Evolutionary conservation across 2,888 invertebrate species (phyloP), one percentile per base, ranked within the genome.

Genomic region (Acanthopleura granulata): DNA sequence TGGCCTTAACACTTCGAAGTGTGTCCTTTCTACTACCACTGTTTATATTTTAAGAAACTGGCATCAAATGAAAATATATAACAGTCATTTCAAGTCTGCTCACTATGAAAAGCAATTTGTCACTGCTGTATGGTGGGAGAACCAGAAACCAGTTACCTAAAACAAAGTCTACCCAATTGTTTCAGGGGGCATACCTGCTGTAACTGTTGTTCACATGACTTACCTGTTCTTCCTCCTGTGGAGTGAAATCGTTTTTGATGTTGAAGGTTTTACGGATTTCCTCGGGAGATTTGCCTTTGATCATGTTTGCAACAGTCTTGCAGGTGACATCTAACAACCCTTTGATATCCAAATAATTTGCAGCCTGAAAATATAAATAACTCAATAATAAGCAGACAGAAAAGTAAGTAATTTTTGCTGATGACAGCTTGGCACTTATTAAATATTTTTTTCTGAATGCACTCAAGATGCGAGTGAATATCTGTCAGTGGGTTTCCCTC

Each of bases 251-350:
- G 91, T 97, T 98, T 91, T 97, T 97, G 79, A 98, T 98, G 89
- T 97, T 97, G 90, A 98, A 98, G 0, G 97, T 97, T 90, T 97
- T 97, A 15, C 98, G 94, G 79, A 98, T 98, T 90, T 98, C 98
- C 87, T 98, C 97, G 0, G 97, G 97, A n/a, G 97, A 96, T 89
- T 98, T 98, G 18, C 97, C 97, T 90, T 98, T 98, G 85, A 98
- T 98, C 98, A 98, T 98, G 90, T 98, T 98, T 11, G 98, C 98
- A 72, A 98, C 97, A 0, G 97, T 97, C 92, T 99, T 99, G 92
- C 99, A 99, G 0, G 98, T 97, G 0, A 99, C 98, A 91, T 99
- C 98, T 85, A 99, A 91, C 76, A 99, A 92, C 0, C 98, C 90
- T 77, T 91, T 92, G 81, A 98, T 98, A 88, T 98, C 98, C 86